Evolutionary conservation across 2,113 vertebrate species (phyloP), one percentile per base, ranked within the genome.

Genomic region (Amblyopsis rosae): DNA sequence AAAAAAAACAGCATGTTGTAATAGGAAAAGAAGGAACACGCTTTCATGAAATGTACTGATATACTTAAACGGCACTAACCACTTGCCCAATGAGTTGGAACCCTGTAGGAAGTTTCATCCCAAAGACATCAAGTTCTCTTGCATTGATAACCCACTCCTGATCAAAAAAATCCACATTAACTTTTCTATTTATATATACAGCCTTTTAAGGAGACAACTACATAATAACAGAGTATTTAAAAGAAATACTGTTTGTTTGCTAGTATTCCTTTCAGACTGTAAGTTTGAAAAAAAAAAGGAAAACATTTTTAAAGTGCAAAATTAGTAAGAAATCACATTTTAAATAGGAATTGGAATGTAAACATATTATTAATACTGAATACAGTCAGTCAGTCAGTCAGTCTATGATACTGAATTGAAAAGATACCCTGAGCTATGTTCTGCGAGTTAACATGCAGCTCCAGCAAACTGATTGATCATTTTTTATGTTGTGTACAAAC

Each of bases 11-110:
- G 17, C 13, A n/a, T 16, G 45, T 19, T 47, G 4, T n/a, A 11
- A 62, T 62, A 19, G 16, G 4, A 57, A 59, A 53, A 26, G n/a
- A 12, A 32, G 17, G 10, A 6, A 26, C 48, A 54, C 10, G 12
- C 45, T 35, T 12, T 49, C 8, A 35, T 13, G 46, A 62, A 9
- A 41, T 48, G 11, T 59, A 35, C 17, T 55, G 26, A 12, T 26
- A 19, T 12, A 59, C 12, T 60, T 3, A n/a, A 12, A 54, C 33
- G 4, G 58, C 32, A 90, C 93, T 51, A 61, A 94, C 94, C 92
- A 95, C 94, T 91, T 95, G 93, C 81, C 94, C 94, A 58, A 95
- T 95, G 19, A 94, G 92, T 80, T 95, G 94, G 70, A 95, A 95
- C 15, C 93, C 93, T 7, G 92, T 93, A 0, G 94, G 94, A 33